phyloP scores from a whole-genome alignment of 2,113 vertebrate genomes.

The Pollachius pollachius region DNA sequence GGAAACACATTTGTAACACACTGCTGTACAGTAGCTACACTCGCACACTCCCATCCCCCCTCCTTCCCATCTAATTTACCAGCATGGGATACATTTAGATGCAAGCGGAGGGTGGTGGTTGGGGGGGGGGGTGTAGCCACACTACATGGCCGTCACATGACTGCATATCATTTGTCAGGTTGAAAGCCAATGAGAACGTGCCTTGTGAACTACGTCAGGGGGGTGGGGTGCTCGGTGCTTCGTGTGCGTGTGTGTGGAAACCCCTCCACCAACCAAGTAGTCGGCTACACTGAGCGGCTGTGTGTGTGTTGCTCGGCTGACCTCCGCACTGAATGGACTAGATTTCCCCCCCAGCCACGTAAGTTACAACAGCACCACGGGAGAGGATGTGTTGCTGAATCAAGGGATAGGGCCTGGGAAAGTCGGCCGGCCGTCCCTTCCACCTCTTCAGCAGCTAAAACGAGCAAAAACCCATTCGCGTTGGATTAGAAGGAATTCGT shows the following conservation, averaged over 20 bases:
- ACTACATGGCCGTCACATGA: conserved; percentile 58
- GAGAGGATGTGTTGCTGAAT: conserved; percentile 81
- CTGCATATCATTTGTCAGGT: conserved; percentile 34
- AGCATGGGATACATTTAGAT: conserved; percentile 54
- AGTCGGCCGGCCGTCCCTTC: conserved; percentile 76
- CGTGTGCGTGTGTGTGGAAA: conserved; percentile 11
- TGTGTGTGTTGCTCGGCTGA: conserved; percentile 29
- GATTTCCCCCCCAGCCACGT: conserved; percentile 77
- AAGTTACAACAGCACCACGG: conserved; percentile 70
- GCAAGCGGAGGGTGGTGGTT: conserved; percentile 27
- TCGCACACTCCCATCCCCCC: conserved; percentile 20
- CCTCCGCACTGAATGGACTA: conserved; percentile 73
- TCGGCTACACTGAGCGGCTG: background rate
- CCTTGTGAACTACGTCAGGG: conserved; percentile 56
- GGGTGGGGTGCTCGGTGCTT: conserved; percentile 41
- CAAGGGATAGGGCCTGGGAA: conserved; percentile 76
- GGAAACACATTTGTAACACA: conserved; percentile 55
- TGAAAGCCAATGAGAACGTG: conserved; percentile 58
- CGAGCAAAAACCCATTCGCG: conserved; percentile 45
- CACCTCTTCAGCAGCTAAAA: conserved; percentile 40
- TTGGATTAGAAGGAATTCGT: conserved; percentile 16
- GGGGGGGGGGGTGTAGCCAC: conserved; percentile 39
- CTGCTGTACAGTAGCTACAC: conserved; percentile 55
- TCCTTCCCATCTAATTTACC: conserved; percentile 43
- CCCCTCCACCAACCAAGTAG: no score